Percentiles rank a stretch among this genome's conserved stretches.
phyloP scores from a whole-genome alignment of 2,113 vertebrate genomes.

The Regulus satrapa region DNA sequence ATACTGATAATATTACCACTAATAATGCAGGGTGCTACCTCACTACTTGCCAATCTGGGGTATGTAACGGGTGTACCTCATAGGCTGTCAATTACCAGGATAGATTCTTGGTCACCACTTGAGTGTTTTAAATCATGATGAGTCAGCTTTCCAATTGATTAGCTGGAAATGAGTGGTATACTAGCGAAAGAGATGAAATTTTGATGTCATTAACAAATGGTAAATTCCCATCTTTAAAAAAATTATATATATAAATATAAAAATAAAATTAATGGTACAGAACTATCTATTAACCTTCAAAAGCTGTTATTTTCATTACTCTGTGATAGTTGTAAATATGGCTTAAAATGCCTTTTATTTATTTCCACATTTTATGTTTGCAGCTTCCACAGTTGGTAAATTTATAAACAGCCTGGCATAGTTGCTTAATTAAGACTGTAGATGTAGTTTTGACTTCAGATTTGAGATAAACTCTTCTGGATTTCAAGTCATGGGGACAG shows the following conservation, averaged over 20 bases:
- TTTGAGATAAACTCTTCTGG: neutral
- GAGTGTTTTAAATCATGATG: neutral
- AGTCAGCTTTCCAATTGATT: neutral
- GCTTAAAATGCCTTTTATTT: neutral
- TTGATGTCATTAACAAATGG: neutral
- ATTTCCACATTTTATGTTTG: neutral
- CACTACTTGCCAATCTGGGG: neutral
- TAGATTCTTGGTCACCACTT: neutral
- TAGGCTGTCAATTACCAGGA: neutral
- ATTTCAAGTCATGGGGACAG: neutral
- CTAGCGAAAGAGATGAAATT: neutral
- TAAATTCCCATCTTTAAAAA: neutral
- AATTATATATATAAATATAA: neutral
- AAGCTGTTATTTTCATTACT: neutral
- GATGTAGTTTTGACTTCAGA: neutral
- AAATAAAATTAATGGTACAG: neutral
- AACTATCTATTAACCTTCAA: neutral
- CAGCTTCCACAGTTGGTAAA: neutral
- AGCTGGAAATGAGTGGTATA: neutral
- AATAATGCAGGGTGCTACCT: neutral
- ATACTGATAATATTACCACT: neutral
- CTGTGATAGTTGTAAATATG: neutral
- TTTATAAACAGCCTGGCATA: neutral
- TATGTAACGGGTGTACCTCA: rapidly evolving
- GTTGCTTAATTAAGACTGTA: neutral